phyloP scores from a whole-genome alignment of 2,797 vertebrate genomes.

The Sebastes trivittatus region DNA sequence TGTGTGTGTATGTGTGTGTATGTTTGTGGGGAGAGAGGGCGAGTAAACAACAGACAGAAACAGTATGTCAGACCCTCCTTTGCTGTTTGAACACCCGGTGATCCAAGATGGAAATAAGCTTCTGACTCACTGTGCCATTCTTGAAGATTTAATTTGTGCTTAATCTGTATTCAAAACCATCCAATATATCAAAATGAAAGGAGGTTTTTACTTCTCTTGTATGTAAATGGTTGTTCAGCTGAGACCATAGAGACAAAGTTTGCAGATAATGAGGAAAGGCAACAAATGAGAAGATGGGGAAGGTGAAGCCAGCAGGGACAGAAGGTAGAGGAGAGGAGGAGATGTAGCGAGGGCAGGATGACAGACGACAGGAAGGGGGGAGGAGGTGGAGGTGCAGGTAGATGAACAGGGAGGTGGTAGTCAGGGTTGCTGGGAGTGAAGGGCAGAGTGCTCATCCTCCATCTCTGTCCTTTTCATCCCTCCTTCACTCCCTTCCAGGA shows the following conservation, averaged over 20 bases:
- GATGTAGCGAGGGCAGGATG: neutral
- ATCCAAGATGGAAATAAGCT: conserved; percentile 25
- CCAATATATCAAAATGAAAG: neutral
- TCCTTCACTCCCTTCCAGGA: conserved; percentile 42
- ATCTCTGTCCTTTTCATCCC: conserved; percentile 41
- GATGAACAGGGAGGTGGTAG: conserved; percentile 34
- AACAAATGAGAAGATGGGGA: neutral
- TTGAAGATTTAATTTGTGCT: neutral
- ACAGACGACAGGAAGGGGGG: conserved; percentile 18
- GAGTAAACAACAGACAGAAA: conserved; percentile 57
- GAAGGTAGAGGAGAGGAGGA: neutral
- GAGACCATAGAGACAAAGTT: neutral
- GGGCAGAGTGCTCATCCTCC: conserved; percentile 47
- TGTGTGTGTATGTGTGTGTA: conserved; percentile 5
- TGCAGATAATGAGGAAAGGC: neutral
- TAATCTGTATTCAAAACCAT: conserved; percentile 1
- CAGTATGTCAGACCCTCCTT: conserved; percentile 44
- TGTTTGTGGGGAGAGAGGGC: neutral
- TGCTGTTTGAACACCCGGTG: conserved; percentile 32
- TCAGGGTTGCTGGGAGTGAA: conserved; percentile 46
- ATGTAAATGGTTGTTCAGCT: neutral
- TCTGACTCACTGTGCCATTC: neutral
- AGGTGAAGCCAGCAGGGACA: conserved; percentile 20
- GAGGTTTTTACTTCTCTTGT: neutral
- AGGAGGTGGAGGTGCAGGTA: conserved; percentile 9